Conservation (phyloP, 2,888 invertebrate genomes). For the Meteorus colon region DNA sequence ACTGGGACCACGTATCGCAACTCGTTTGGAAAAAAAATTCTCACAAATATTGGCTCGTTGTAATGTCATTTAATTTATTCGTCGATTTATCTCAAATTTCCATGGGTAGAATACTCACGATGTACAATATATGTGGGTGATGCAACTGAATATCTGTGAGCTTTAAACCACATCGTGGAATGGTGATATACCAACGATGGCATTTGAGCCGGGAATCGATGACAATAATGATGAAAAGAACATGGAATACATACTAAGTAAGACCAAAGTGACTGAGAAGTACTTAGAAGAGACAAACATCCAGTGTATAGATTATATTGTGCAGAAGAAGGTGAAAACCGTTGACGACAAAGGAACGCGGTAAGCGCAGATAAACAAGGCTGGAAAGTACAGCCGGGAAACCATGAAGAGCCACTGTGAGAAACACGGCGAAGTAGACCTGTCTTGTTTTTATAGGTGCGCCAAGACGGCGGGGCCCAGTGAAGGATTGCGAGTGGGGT, state of each 20-base stretch:
- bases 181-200: neutral
- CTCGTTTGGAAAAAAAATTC: conserved; percentile 31
- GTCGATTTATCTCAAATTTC: conserved; percentile 23
- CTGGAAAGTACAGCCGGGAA: conserved; percentile 52
- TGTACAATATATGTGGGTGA: neutral
- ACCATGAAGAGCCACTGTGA: conserved; percentile 69
- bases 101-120: neutral
- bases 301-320: neutral
- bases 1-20: conserved; percentile 43
- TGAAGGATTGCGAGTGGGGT: conserved; percentile 55
- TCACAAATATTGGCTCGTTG: neutral
- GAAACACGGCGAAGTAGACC: conserved; percentile 71
- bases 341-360: conserved; percentile 38
- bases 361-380: conserved; percentile 53
- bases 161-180: neutral
- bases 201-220: neutral
- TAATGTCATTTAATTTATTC: conserved; percentile 29
- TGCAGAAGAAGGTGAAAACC: conserved; percentile 1
- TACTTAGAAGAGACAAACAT: neutral
- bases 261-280: neutral
- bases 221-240: neutral
- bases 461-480: conserved; percentile 67
- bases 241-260: neutral
- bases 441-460: conserved; percentile 73
- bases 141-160: neutral